Conservation (phyloP, 2,797 vertebrate species). For the Heteromormyrus szaboi region DNA sequence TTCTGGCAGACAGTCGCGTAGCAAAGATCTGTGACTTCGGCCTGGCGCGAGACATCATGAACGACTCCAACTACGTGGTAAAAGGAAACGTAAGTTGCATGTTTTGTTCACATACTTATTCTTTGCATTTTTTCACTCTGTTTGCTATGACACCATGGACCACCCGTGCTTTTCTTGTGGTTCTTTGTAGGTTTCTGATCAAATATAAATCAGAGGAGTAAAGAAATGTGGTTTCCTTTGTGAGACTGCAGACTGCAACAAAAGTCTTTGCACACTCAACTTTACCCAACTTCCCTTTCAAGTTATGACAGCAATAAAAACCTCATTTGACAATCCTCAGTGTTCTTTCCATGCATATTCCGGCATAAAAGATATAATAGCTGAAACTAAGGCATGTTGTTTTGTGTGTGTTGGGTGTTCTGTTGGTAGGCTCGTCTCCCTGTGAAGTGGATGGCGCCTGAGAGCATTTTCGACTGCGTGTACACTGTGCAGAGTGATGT, state of each 20-base stretch:
- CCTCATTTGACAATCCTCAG: not conserved
- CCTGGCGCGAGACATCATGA: constrained; percentile 95
- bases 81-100: constrained; percentile 85
- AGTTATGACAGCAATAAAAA: not conserved
- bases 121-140: not conserved
- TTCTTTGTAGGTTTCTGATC: not conserved
- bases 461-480: constrained; percentile 95
- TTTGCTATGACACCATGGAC: not conserved
- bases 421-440: constrained; percentile 85
- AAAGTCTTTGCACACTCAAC: not conserved
- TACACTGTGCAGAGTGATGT: constrained; percentile 97
- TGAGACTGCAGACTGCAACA: not conserved
- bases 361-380: not conserved
- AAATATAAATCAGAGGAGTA: not conserved
- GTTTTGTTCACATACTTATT: not conserved
- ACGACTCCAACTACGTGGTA: constrained; percentile 93
- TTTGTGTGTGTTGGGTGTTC: not conserved
- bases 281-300: not conserved
- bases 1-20: constrained; percentile 71
- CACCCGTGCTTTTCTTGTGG: not conserved
- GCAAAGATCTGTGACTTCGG: constrained; percentile 98
- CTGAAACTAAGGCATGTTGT: not conserved
- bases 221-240: not conserved
- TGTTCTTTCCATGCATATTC: not conserved
- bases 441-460: constrained; percentile 98